These are phyloP conservation scores for Coelopa frigida DNA, from an alignment of 1,140 invertebrate genomes.

Conservation along the genomic window DNA sequence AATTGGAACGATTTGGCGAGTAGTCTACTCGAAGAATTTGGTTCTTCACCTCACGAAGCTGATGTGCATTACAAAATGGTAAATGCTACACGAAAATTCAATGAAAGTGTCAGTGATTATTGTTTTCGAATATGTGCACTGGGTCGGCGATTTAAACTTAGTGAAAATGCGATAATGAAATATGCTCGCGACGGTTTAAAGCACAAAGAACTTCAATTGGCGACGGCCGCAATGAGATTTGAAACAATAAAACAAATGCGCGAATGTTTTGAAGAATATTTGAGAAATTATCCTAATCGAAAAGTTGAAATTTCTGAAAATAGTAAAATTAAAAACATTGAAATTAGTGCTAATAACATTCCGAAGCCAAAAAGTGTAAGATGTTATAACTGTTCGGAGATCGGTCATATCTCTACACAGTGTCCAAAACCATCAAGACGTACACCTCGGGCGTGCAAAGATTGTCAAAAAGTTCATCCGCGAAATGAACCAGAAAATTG, in stretches of 20 bases:
- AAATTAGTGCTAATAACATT: too few species aligned
- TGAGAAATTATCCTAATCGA: background rate
- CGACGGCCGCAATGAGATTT: background rate
- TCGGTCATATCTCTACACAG: constrained; percentile 6
- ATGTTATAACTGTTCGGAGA: constrained; percentile 11
- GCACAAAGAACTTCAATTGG: background rate
- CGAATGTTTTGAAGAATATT: constrained; percentile 6
- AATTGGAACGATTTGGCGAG: background rate
- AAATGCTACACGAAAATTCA: background rate
- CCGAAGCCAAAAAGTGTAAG: background rate
- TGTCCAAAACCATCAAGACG: constrained; percentile 6
- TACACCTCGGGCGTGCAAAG: background rate
- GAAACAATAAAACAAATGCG: constrained; percentile 7
- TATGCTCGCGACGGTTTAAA: constrained; percentile 9
- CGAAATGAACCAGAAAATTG: constrained; percentile 7
- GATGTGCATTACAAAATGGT: constrained; percentile 2
- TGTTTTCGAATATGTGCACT: constrained; percentile 5
- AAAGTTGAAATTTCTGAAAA: background rate
- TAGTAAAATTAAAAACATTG: too few species aligned
- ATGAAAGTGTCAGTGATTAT: constrained; percentile 3
- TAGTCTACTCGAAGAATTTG: constrained; percentile 3
- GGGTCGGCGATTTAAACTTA: background rate
- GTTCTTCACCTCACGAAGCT: constrained; percentile 2
- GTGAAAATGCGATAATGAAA: constrained; percentile 4
- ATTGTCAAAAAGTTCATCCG: constrained; percentile 8